Evolutionary conservation across 2,113 vertebrate genomes (phyloP), one percentile per base, ranked within the genome.

Genomic region (Sarotherodon lohbergeri): DNA sequence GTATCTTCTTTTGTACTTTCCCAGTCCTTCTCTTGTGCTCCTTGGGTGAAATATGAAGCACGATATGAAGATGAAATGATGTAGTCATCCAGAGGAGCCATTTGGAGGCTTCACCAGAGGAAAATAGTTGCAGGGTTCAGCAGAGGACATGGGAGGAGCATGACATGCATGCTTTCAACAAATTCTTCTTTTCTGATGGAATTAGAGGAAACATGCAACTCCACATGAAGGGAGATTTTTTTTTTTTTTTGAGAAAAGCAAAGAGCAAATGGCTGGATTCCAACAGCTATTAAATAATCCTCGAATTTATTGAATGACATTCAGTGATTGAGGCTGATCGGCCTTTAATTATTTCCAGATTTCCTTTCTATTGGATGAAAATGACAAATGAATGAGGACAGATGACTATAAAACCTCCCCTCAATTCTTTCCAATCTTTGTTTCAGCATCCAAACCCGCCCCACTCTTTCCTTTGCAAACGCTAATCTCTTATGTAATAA

Each of bases 401-500:
- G 54, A 79, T 83, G 7, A 81, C 48, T 61, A 41, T 68, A 73
- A 92, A 89, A 80, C 48, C 54, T 86, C 34, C 59, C 71, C n/a
- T 86, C 36, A 46, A 63, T 85, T 81, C 27, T 87, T 86, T 52
- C 73, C 24, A 52, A 29, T 78, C 73, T 32, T 78, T 78, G 27
- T 78, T 78, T 86, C 76, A 63, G 79, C 76, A 80, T 86, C 19
- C 56, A 71, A 79, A 68, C 41, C 78, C 5, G 9, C 41, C 76
- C 81, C 12, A 9, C 29, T 73, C 10, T 57, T 76, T 80, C 24
- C 43, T 68, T 84, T 50, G 39, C 71, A 89, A 66, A 90, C 57
- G 41, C 76, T 82, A 54, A 80, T 90, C 61, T 87, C 86, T 91
- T 88, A 89, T 71, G 89, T 88, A 93, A 94, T 80, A 85, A 59